These are phyloP conservation scores for Papilio helenus DNA, from an alignment of 1,140 invertebrate genomes.

Conservation along the genomic window DNA sequence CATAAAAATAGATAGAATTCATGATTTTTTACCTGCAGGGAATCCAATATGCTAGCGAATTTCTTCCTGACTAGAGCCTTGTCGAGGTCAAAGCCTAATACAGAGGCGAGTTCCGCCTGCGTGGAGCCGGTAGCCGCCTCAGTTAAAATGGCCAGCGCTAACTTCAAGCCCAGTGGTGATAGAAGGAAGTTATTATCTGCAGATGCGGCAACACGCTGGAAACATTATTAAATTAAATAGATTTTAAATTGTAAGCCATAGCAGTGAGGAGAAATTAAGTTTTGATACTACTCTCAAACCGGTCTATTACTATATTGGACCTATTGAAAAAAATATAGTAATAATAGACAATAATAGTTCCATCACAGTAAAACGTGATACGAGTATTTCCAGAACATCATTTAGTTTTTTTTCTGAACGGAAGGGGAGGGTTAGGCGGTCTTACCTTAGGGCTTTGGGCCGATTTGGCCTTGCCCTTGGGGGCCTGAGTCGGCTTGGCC, in stretches of 20 bases:
- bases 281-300: no score
- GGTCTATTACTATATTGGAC: no score
- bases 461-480: no score
- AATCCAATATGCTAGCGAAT: slow-evolving; percentile 81
- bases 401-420: not conserved
- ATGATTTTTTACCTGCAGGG: slow-evolving; percentile 72
- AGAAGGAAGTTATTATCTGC: slow-evolving; percentile 87
- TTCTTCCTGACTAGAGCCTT: slow-evolving; percentile 80
- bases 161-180: slow-evolving; percentile 91
- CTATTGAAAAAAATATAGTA: no score
- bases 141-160: slow-evolving; percentile 88
- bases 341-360: no score
- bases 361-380: no score
- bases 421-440: no score
- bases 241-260: no score
- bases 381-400: no score
- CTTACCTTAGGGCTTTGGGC: no score
- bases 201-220: slow-evolving; percentile 64
- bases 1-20: slow-evolving; percentile 33
- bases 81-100: slow-evolving; percentile 83
- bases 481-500: no score
- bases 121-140: slow-evolving; percentile 88
- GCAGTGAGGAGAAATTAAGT: no score
- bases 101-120: slow-evolving; percentile 84
- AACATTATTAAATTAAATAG: not conserved